Evolutionary conservation across 2,113 vertebrate species (phyloP).

Genomic region (Canis aureus): DNA sequence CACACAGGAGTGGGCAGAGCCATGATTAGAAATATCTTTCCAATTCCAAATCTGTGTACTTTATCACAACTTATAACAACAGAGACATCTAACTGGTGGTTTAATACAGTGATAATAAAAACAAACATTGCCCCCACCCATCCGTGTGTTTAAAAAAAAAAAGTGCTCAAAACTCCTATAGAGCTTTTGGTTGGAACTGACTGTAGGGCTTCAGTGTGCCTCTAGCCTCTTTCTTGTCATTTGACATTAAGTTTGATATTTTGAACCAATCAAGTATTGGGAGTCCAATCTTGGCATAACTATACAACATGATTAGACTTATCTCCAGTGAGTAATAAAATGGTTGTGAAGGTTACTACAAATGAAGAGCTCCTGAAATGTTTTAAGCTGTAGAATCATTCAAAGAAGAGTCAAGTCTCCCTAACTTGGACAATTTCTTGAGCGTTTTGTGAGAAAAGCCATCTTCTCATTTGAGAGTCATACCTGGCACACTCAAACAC

Average conservation of each 20-base stretch:
- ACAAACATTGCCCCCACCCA: neutral
- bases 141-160: neutral
- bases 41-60: neutral
- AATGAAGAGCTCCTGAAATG: neutral
- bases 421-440: neutral
- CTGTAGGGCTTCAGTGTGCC: neutral
- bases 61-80: neutral
- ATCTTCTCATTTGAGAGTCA: neutral
- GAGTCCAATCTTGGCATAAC: neutral
- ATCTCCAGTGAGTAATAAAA: neutral
- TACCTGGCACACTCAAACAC: neutral
- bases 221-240: neutral
- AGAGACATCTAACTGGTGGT: neutral
- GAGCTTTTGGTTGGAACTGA: neutral
- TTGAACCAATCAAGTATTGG: neutral
- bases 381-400: neutral
- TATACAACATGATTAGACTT: neutral
- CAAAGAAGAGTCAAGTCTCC: neutral
- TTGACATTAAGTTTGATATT: neutral
- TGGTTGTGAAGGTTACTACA: conserved; percentile 29
- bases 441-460: neutral
- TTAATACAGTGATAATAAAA: neutral
- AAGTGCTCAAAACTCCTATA: neutral
- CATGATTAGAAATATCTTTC: neutral
- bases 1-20: neutral